Base-by-base conservation (phyloP, 2,888 invertebrate genomes). In the Microctonus hyperodae region DNA sequence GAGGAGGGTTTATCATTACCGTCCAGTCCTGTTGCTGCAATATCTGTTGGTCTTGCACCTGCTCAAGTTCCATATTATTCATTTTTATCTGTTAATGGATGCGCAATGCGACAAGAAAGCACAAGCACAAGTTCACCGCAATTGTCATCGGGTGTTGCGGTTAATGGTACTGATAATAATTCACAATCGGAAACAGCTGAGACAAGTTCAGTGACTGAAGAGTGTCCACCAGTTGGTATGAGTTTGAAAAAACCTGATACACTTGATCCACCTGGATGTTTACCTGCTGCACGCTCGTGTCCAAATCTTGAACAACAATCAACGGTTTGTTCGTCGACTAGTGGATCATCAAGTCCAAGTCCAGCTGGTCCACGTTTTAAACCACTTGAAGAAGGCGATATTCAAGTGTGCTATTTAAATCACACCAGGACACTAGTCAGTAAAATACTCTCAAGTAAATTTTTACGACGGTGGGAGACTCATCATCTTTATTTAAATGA, bases 361-460 rank as follows among this genome's bases (percentile, higher is more conserved):
- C 86, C 78, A 0, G 78, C 79, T 20, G 90, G 90, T 0, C 90
- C 89, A 0, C 85, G 89, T 35, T 90, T 90, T 84, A 92, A 91
- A 81, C 86, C 92, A 51, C 87, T 92, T 57, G 86, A 88, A 16
- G 92, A 92, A 74, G 92, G 92, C 1, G 88, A 91, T 70, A 87
- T 92, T 44, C 89, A 91, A 78, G 88, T 93, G 69, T 93, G 92
- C 86, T 89, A 90, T 78, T 87, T 93, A 73, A 91, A 92, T 76
- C 92, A 93, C 81, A 90, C 91, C 3, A 86, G 91, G 73, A 92
- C 92, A 37, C 89, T 93, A 67, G 90, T 93, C 72, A 91, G 90
- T 83, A 93, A 93, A 84, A 90, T 93, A 74, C 86, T 92, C 75
- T 91, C 91, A 64, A 90, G 92, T 70, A 91, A 92, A 82, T 92